Percentiles rank a stretch among this genome's conserved stretches.
Conservation (phyloP, 2,113 vertebrate species). For the Ascaphus truei region DNA sequence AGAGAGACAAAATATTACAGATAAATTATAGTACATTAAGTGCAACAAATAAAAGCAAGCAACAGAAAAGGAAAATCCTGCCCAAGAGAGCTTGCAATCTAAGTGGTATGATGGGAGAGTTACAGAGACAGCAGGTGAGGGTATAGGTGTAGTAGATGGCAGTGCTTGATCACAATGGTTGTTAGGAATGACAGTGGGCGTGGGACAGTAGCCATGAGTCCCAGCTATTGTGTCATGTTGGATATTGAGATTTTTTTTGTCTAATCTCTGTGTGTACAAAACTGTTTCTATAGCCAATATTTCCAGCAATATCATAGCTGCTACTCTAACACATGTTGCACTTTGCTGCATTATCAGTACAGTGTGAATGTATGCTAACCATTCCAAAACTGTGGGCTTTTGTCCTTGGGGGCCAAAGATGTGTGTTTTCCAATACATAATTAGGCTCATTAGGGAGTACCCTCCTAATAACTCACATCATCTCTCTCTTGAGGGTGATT, state of each 20-base stretch:
- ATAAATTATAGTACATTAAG: too few species aligned
- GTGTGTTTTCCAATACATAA: slow-evolving; percentile 31
- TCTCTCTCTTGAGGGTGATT: slow-evolving; percentile 30
- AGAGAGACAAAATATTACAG: too few species aligned
- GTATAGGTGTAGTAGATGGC: too few species aligned
- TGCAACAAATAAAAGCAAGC: too few species aligned
- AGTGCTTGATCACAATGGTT: too few species aligned
- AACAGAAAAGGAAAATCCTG: too few species aligned
- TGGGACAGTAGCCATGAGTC: too few species aligned
- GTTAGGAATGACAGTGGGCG: too few species aligned
- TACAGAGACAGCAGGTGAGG: too few species aligned
- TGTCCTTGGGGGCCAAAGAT: slow-evolving; percentile 22
- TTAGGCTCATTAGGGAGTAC: slow-evolving; percentile 28
- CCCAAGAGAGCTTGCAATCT: too few species aligned
- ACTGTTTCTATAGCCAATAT: neutral
- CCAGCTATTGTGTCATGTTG: neutral
- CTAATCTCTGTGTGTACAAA: neutral
- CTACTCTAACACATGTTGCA: slow-evolving; percentile 13
- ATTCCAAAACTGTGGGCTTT: slow-evolving; percentile 9
- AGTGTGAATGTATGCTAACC: slow-evolving; percentile 25
- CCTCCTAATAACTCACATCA: slow-evolving; percentile 31
- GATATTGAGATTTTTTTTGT: neutral
- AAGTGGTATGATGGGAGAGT: too few species aligned
- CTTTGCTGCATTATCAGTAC: neutral
- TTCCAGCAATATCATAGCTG: neutral